These are phyloP conservation scores for Aphidius colemani DNA, from an alignment of 2,888 invertebrate genomes.

Conservation along the genomic window DNA sequence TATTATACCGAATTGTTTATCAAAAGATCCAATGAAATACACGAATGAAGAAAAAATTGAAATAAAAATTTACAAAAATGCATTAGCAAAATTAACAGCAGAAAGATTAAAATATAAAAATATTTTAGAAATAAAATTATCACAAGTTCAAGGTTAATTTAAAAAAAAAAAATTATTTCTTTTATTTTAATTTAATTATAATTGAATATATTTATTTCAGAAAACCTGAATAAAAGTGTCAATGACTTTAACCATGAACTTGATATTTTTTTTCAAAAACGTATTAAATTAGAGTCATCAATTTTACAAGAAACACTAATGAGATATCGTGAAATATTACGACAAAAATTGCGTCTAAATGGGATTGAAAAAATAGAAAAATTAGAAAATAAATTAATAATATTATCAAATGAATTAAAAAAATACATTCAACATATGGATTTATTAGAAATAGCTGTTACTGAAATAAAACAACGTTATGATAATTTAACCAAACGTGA, in stretches of 20 bases:
- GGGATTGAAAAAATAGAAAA: slow-evolving; percentile 23
- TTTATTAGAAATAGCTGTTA: slow-evolving; percentile 36
- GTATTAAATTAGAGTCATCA: slow-evolving; percentile 71
- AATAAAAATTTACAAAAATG: slow-evolving; percentile 73
- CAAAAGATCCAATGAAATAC: slow-evolving; percentile 69
- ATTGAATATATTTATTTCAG: slow-evolving; percentile 23
- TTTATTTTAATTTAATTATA: not conserved
- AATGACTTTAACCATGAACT: slow-evolving; percentile 69
- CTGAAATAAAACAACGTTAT: slow-evolving; percentile 42
- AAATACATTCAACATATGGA: slow-evolving; percentile 32
- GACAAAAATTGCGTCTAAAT: slow-evolving; percentile 24
- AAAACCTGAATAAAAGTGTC: slow-evolving; percentile 64
- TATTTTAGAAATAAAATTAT: slow-evolving; percentile 74
- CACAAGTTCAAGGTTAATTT: slow-evolving; percentile 62
- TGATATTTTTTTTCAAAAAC: slow-evolving; percentile 62
- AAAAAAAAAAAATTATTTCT: not conserved
- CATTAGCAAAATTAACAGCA: slow-evolving; percentile 67
- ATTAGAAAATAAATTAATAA: slow-evolving; percentile 41
- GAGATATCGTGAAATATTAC: slow-evolving; percentile 61
- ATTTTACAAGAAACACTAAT: slow-evolving; percentile 72
- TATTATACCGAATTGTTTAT: slow-evolving; percentile 67
- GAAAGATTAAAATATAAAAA: slow-evolving; percentile 78
- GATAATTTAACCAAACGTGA: slow-evolving; percentile 45
- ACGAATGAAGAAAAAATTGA: slow-evolving; percentile 74
- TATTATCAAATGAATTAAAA: slow-evolving; percentile 56